phyloP scores from a whole-genome alignment of 2,113 vertebrate genomes.

The Morphnarchus princeps region DNA sequence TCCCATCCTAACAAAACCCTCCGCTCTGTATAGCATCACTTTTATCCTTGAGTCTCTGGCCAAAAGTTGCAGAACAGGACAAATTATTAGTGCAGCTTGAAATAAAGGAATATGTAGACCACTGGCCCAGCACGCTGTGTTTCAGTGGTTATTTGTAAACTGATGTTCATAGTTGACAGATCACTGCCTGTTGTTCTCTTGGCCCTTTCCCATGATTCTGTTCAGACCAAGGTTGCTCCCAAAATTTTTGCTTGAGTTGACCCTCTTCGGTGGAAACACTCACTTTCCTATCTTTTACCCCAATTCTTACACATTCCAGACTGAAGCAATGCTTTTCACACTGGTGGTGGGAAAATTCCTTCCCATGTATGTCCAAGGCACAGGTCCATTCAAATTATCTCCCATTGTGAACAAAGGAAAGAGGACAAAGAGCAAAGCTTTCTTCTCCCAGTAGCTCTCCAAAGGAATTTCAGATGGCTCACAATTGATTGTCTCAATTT shows the following conservation, averaged over 20 bases:
- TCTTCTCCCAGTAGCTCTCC: neutral
- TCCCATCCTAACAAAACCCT: neutral
- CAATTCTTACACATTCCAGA: neutral
- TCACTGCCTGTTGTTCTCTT: neutral
- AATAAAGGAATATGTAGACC: neutral
- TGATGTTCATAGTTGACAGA: accelerated
- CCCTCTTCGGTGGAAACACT: neutral
- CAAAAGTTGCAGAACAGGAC: neutral
- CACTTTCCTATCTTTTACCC: neutral
- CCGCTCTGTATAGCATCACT: neutral
- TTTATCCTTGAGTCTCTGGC: neutral
- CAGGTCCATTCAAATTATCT: neutral
- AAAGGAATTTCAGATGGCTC: neutral
- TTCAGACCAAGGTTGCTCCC: neutral
- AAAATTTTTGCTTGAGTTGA: neutral
- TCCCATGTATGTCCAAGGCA: neutral
- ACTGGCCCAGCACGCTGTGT: neutral
- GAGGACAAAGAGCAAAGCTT: neutral
- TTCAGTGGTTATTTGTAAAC: neutral
- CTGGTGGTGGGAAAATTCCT: neutral
- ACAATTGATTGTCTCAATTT: neutral
- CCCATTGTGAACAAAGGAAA: neutral
- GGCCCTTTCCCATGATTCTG: neutral
- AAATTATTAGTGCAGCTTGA: neutral
- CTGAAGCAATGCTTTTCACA: neutral